Conservation (phyloP, 2,888 invertebrate genomes). For the Linnaemya vulpina region DNA sequence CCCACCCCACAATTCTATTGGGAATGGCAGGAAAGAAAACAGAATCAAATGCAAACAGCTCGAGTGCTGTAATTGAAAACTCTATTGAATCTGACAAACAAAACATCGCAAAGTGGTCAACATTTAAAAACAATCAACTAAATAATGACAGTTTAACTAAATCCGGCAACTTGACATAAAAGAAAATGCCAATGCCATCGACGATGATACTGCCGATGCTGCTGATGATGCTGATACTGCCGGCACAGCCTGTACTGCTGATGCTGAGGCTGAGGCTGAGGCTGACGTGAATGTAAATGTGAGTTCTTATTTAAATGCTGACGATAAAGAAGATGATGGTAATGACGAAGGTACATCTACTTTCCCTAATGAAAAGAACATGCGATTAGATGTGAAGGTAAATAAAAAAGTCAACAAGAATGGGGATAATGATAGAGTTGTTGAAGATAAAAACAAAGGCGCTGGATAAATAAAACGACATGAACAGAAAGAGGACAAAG, state of each 20-base stretch:
- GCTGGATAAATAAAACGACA: slow-evolving; percentile 21
- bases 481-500: slow-evolving; percentile 5
- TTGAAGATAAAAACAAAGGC: slow-evolving; percentile 36
- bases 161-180: slow-evolving; percentile 52
- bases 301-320: slow-evolving; percentile 17
- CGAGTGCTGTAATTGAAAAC: slow-evolving; percentile 37
- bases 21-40: slow-evolving; percentile 1
- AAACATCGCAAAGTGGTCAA: slow-evolving; percentile 60
- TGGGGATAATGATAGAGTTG: slow-evolving; percentile 19
- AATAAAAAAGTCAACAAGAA: slow-evolving; percentile 17
- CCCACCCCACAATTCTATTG: not conserved
- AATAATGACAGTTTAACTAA: slow-evolving; percentile 63
- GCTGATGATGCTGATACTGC: not conserved
- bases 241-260: not conserved
- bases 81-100: slow-evolving; percentile 64
- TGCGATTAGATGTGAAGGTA: slow-evolving; percentile 54
- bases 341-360: not conserved
- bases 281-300: slow-evolving; percentile 9
- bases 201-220: slow-evolving; percentile 4
- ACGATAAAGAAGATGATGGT: slow-evolving; percentile 34
- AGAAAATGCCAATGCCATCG: slow-evolving; percentile 28
- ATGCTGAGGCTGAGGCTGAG: not conserved
- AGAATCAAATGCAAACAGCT: slow-evolving; percentile 15
- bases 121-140: slow-evolving; percentile 67
- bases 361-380: slow-evolving; percentile 47